Base-by-base conservation (phyloP, 1,140 invertebrate genomes). In the Reticulitermes speratus region DNA sequence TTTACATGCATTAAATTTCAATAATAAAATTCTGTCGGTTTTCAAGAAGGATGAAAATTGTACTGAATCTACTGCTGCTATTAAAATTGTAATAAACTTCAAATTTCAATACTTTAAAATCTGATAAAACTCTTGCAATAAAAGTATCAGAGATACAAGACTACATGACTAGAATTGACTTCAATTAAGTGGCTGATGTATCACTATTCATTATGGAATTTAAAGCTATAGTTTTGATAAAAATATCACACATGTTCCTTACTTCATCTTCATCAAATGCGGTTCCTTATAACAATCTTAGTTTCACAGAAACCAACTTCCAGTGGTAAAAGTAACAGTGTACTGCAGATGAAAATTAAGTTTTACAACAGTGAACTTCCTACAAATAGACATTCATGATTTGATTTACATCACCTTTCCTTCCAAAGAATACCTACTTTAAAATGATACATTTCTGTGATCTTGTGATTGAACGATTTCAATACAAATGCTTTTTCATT, bases 171-270 rank as follows among this genome's bases (percentile, higher is more conserved):
- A 75, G 65, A 75, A 75, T 75, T 75, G 65, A 75, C 65, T 75
- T 75, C n/a, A 75, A 6, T 30, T 75, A n/a, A 75, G 9, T 1
- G 30, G 9, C 5, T n/a, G 65, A 75, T 6, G 14, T 75, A 75
- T 75, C 65, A 75, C n/a, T 75, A 30, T 75, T 75, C n/a, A 75
- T 75, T 25, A n/a, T 75, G 65, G n/a, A 75, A 75, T 75, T 65
- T 75, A 30, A 75, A 75, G n/a, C 65, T 11, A 25, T 75, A 75
- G n/a, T 30, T 75, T 75, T 75, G 65, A 75, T n/a, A 75, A 75
- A 75, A 75, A 75, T n/a, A 75, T 75, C 65, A 75, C 65, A 75
- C 65, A 75, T 65, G 59, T 75, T 75, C 7, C 25, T 75, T 75
- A 8, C 9, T 75, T 9, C 65, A n/a, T 14, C n/a, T 75, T 75